A percentile compares a stretch with the other conserved stretches of the same genome.
phyloP scores from a whole-genome alignment of 2,113 vertebrate genomes.

The Pluvialis apricaria region DNA sequence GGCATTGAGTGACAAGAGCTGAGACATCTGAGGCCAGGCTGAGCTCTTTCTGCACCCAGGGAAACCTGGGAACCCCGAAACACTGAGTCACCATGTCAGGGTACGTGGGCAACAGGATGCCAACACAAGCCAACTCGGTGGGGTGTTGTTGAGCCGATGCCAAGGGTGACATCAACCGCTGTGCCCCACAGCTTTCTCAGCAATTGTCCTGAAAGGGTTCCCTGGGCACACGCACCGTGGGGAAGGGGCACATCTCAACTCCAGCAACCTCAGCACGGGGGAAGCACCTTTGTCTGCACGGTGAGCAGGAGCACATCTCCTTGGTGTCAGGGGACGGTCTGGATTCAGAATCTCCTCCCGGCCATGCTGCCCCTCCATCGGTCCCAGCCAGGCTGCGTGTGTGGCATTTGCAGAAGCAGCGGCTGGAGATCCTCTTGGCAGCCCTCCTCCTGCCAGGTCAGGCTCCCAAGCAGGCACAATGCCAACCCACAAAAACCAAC shows the following conservation, averaged over 20 bases:
- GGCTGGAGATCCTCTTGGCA: background rate
- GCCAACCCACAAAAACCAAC: background rate
- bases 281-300: background rate
- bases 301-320: background rate
- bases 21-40: background rate
- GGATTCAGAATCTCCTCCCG: background rate
- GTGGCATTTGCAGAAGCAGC: background rate
- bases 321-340: background rate
- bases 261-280: background rate
- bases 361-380: background rate
- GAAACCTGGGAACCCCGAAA: background rate
- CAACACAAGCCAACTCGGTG: background rate
- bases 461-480: background rate
- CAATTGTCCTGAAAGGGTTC: background rate
- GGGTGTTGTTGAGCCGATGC: background rate
- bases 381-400: background rate
- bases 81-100: background rate
- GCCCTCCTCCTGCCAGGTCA: background rate
- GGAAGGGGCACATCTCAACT: background rate
- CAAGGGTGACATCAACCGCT: background rate
- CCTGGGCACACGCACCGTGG: background rate
- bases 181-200: background rate
- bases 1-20: background rate
- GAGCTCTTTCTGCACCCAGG: background rate
- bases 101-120: background rate